Conservation (phyloP, 2,113 vertebrate species). For the Cavia aperea region DNA sequence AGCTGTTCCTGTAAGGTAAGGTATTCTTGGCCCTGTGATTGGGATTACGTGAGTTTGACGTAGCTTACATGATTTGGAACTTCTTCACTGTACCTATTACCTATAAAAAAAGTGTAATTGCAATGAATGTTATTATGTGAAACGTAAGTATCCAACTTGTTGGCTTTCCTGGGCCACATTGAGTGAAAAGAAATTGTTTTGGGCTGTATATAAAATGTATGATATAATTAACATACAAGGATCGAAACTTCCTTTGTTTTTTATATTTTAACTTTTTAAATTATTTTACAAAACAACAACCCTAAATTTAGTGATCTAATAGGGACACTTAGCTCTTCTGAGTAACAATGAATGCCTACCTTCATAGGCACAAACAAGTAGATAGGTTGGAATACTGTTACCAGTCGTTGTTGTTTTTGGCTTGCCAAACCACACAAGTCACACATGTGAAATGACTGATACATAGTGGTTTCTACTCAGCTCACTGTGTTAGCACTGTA, state of each 20-base stretch:
- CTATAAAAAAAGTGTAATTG: not conserved
- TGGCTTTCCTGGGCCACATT: not conserved
- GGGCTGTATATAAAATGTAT: not conserved
- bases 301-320: not conserved
- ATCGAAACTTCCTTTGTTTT: not conserved
- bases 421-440: not conserved
- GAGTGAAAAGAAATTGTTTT: not conserved
- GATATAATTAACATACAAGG: not conserved
- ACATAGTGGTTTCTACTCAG: not conserved
- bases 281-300: not conserved
- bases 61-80: not conserved
- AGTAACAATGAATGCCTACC: not conserved
- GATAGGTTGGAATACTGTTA: not conserved
- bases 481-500: not conserved
- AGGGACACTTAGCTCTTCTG: not conserved
- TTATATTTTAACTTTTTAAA: not conserved
- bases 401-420: not conserved
- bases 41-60: not conserved
- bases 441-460: not conserved
- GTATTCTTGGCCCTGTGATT: not conserved
- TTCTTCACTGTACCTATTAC: not conserved
- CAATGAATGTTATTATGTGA: not conserved
- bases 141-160: not conserved
- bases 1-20: constrained; percentile 95
- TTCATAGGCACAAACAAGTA: not conserved